Percentiles rank a stretch among this genome's conserved stretches.
phyloP scores from a whole-genome alignment of 1,140 invertebrate species.

The Drosophila fuyamai region DNA sequence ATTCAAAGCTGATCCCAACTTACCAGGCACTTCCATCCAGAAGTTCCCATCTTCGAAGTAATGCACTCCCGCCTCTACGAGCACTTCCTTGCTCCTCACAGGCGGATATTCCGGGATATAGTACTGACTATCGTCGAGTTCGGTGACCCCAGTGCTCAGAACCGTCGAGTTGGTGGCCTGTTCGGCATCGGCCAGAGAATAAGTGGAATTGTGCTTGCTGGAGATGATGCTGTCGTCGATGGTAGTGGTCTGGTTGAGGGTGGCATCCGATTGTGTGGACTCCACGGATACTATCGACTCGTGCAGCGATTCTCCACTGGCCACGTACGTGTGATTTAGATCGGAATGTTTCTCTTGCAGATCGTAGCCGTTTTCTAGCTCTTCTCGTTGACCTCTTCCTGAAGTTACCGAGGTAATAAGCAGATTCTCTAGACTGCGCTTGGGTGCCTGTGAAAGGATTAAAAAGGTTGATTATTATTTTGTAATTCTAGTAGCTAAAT shows the following conservation, averaged over 20 bases:
- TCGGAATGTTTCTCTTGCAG: constrained; percentile 66
- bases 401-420: constrained; percentile 55
- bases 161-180: constrained; percentile 63
- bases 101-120: constrained; percentile 84
- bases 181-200: constrained; percentile 74
- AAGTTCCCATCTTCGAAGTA: constrained; percentile 97
- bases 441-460: constrained; percentile 75
- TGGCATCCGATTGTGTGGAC: constrained; percentile 81
- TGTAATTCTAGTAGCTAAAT: no score
- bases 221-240: constrained; percentile 84
- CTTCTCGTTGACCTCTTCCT: constrained; percentile 37
- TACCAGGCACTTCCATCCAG: constrained; percentile 94
- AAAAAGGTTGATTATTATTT: no score
- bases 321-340: constrained; percentile 69
- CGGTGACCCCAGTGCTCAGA: constrained; percentile 60
- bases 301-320: constrained; percentile 72
- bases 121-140: constrained; percentile 80
- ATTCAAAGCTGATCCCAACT: accelerated
- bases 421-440: constrained; percentile 81
- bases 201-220: constrained; percentile 83
- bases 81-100: constrained; percentile 81
- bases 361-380: constrained; percentile 56
- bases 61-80: constrained; percentile 91
- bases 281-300: constrained; percentile 84
- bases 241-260: constrained; percentile 79